These are phyloP conservation scores for Xestia sexstrigata DNA, from an alignment of 2,888 invertebrate genomes.

Conservation along the genomic window DNA sequence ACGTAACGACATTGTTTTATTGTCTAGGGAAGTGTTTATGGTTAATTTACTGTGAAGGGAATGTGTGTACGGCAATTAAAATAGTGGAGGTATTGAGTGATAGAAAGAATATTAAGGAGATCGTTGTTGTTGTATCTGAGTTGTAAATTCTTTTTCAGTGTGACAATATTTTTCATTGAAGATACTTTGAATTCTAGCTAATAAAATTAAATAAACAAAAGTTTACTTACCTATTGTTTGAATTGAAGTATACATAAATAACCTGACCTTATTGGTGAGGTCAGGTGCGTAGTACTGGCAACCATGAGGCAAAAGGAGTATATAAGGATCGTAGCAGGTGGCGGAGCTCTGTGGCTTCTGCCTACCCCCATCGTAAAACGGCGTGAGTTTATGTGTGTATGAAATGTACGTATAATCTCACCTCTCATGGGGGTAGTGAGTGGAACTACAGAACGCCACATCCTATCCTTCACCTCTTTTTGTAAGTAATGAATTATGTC, in stretches of 20 bases:
- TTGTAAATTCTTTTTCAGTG: not conserved
- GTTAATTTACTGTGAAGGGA: constrained; percentile 22
- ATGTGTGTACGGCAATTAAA: constrained; percentile 23
- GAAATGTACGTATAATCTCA: too few relatives aligned
- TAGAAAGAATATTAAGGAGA: not conserved
- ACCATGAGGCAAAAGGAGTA: too few relatives aligned
- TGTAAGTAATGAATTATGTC: not conserved
- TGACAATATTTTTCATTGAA: not conserved
- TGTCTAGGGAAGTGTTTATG: constrained; percentile 11
- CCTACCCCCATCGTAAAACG: too few relatives aligned
- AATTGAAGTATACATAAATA: not conserved
- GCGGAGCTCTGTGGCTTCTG: too few relatives aligned
- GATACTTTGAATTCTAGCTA: not conserved
- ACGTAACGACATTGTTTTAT: constrained; percentile 47
- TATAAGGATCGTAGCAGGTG: too few relatives aligned
- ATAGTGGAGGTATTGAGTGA: not conserved
- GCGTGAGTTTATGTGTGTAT: too few relatives aligned
- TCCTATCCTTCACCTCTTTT: not conserved
- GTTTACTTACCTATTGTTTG: not conserved
- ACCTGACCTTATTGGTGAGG: too few relatives aligned
- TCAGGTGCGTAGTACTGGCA: too few relatives aligned
- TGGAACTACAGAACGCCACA: not conserved
- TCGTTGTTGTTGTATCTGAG: not conserved
- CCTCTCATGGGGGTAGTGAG: too few relatives aligned
- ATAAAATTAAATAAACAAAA: not conserved